Base-by-base conservation (phyloP, 1,140 invertebrate species). In the Papilio polytes region DNA sequence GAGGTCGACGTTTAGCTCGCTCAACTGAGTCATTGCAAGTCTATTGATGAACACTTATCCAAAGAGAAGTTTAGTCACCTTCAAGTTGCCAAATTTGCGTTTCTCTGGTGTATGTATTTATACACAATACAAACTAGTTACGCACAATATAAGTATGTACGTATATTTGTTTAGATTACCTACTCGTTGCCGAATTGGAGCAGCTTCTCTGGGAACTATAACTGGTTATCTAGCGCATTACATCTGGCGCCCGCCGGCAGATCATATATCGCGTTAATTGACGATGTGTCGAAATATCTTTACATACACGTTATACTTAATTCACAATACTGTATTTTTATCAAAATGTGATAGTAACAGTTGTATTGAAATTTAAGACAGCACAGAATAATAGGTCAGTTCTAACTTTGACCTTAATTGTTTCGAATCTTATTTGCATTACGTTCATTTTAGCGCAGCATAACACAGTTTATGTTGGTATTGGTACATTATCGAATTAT, bases 81-180 rank as follows among this genome's bases (percentile, higher is more conserved):
- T 31, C 15, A 70, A 36, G 26, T n/a, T 70, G 26, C 26, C 12
- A 31, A 70, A 63, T 63, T 12, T 41, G 36, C 26, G 26, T 31
- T 70, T 36, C 26, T 13, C 26, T 15, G 26, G 12, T 63, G 22
- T 63, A 63, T 63, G 22, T 63, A 31, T 63, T 63, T 76, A 53
- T 51, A 76, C 74, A 7, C 20, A 76, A 74, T 56, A 81, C 74
- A 74, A 81, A 53, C 81, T 82, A 85, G 70, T 56, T 82, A 87
- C 85, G 20, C 74, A 77, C 83, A 85, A 80, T 84, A 85, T 84
- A 83, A 84, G 74, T 83, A 74, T 84, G 86, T 80, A 86, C 80
- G 81, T 83, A 84, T 81, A 88, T 90, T 88, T 91, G 86, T 92
- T 91, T 92, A 87, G 85, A 87, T 89, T 90, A 85, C 87, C 87